A percentile compares a stretch with the other conserved stretches of the same genome.
phyloP scores from a whole-genome alignment of 2,888 invertebrate species.

The Entomobrya multifasciata region DNA sequence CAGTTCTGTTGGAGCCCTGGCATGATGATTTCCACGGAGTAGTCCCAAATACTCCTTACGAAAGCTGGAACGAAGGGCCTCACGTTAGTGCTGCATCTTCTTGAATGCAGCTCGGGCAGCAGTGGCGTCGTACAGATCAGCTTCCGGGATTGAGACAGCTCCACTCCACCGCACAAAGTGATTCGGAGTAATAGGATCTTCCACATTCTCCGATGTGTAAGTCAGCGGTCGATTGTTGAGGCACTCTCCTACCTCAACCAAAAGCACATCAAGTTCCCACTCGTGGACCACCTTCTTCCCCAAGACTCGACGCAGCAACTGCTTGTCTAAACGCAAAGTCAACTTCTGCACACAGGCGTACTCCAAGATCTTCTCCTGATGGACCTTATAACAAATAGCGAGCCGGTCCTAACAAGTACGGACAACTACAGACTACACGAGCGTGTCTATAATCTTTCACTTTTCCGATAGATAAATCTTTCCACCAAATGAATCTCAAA shows the following conservation, averaged over 20 bases:
- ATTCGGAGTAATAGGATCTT: not conserved
- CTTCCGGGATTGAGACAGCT: not conserved
- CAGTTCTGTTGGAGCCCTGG: not conserved
- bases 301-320: not conserved
- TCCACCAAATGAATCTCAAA: not conserved
- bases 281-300: not conserved
- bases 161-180: not conserved
- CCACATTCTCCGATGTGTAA: not conserved
- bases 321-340: constrained; percentile 74
- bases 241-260: not conserved
- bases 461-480: too few species aligned
- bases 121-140: not conserved
- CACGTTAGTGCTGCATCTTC: too few species aligned
- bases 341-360: constrained; percentile 56
- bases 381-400: constrained; percentile 18
- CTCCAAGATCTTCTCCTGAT: constrained; percentile 26
- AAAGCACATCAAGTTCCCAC: not conserved
- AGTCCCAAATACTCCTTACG: too few species aligned
- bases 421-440: not conserved
- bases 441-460: too few species aligned
- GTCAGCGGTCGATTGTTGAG: constrained; percentile 6
- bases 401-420: not conserved
- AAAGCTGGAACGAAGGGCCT: too few species aligned
- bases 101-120: not conserved
- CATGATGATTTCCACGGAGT: too few species aligned